These are phyloP conservation scores for honey bee (Apis mellifera) DNA, from an alignment of 1,140 invertebrate genomes.

Conservation along the genomic window DNA sequence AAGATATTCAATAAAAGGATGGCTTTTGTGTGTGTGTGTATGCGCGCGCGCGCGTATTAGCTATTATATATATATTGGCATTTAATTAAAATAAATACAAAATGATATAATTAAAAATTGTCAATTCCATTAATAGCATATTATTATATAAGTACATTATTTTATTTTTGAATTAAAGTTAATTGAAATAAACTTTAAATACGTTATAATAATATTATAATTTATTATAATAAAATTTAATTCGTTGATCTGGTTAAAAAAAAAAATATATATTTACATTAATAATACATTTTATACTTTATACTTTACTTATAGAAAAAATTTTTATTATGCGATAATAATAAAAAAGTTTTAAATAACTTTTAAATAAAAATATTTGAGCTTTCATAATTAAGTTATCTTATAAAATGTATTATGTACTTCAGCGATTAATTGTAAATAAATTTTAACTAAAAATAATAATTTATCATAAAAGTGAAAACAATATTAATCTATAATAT, in stretches of 20 bases:
- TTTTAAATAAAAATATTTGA: constrained; percentile 14
- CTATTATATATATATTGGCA: background rate
- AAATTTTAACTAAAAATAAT: constrained; percentile 25
- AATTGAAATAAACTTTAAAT: constrained; percentile 15
- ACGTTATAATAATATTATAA: background rate
- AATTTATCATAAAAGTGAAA: constrained; percentile 31
- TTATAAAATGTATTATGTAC: background rate
- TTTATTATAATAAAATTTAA: background rate
- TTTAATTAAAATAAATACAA: background rate
- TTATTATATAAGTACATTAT: constrained; percentile 3
- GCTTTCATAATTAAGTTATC: background rate
- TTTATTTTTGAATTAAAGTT: background rate
- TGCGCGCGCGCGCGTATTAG: no score
- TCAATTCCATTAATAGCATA: background rate
- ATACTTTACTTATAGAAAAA: background rate
- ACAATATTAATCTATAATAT: background rate
- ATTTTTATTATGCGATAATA: background rate
- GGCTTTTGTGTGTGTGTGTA: background rate
- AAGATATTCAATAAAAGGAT: background rate
- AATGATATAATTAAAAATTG: background rate
- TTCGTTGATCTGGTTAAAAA: background rate
- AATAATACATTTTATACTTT: background rate
- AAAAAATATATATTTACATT: constrained; percentile 27
- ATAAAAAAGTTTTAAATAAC: background rate
- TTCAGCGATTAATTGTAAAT: constrained; percentile 4